Conservation (phyloP, 30 jellyfish, hydroid and myxozoan genomes). For the Turritopsis rubra region DNA sequence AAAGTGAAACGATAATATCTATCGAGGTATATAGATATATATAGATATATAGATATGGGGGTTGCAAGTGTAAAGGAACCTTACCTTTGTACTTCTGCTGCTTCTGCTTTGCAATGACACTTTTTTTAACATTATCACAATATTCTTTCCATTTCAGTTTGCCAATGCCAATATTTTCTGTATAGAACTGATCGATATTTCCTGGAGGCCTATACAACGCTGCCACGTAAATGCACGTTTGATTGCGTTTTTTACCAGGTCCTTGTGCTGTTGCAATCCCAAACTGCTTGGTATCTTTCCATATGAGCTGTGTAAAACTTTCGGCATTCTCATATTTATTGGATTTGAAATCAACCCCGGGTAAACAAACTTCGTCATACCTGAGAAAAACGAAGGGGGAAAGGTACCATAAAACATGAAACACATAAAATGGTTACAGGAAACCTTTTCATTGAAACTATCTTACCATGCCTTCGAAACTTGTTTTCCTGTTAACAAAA, state of each 20-base stretch:
- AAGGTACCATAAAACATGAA: neutral
- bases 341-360: slow-evolving; percentile 26
- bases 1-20: no score
- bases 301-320: slow-evolving; percentile 86
- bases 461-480: slow-evolving; percentile 25
- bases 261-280: slow-evolving; percentile 93
- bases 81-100: neutral
- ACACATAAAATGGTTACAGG: no score
- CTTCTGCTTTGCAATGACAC: slow-evolving; percentile 16
- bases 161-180: slow-evolving; percentile 63
- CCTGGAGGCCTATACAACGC: slow-evolving; percentile 94
- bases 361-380: slow-evolving; percentile 41
- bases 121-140: slow-evolving; percentile 53
- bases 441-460: no score
- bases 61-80: no score
- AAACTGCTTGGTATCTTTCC: slow-evolving; percentile 78
- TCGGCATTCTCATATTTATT: slow-evolving; percentile 25
- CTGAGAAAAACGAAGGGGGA: neutral
- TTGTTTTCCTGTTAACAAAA: neutral
- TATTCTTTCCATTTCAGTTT: slow-evolving; percentile 50
- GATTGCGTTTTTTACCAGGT: slow-evolving; percentile 37
- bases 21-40: no score
- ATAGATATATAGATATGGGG: no score
- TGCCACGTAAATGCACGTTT: slow-evolving; percentile 89
- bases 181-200: slow-evolving; percentile 48